phyloP scores from a whole-genome alignment of 2,113 vertebrate genomes.

The Odocoileus virginianus region DNA sequence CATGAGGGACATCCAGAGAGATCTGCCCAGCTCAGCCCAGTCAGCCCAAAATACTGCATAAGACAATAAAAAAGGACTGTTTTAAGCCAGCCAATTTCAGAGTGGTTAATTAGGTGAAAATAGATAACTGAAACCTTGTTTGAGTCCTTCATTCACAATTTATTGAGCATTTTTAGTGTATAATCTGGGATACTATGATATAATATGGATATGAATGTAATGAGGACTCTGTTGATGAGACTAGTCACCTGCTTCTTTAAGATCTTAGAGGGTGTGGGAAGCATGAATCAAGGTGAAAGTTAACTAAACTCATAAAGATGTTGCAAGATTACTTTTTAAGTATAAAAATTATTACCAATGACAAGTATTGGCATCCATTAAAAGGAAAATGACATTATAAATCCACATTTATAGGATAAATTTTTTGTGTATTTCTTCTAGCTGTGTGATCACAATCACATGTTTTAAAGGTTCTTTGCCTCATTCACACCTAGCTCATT shows the following conservation, averaged over 20 bases:
- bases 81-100: neutral
- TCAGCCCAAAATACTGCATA: neutral
- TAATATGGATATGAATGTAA: neutral
- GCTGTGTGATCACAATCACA: neutral
- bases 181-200: neutral
- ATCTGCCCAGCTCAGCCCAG: neutral
- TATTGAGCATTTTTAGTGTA: neutral
- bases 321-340: neutral
- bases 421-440: neutral
- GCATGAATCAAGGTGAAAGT: neutral
- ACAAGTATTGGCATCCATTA: neutral
- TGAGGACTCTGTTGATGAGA: neutral
- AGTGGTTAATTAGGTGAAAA: neutral
- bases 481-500: neutral
- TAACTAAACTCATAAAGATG: neutral
- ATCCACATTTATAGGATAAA: neutral
- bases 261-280: neutral
- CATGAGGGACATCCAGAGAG: neutral
- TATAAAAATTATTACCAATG: neutral
- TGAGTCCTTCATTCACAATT: neutral
- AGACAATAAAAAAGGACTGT: neutral
- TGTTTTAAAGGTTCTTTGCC: neutral
- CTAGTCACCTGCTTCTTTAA: neutral
- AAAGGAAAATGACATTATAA: neutral
- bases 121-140: neutral